Evolutionary conservation across 2,888 invertebrate genomes (phyloP).

Genomic region (Plebejus argus): DNA sequence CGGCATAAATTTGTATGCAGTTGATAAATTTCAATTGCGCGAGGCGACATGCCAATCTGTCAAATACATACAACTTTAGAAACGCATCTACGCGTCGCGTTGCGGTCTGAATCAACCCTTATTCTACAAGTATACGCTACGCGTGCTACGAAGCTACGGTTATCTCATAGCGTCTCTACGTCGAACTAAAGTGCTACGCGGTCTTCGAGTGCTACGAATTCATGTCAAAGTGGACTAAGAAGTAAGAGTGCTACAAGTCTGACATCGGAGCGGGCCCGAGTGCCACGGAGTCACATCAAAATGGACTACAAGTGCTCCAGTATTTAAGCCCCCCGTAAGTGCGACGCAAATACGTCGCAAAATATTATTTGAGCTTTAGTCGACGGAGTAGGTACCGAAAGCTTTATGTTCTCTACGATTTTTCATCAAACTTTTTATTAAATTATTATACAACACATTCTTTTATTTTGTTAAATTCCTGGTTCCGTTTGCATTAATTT

Average conservation of each 20-base stretch:
- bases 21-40: too few relatives aligned
- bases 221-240: conserved; percentile 12
- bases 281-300: not conserved
- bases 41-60: too few relatives aligned
- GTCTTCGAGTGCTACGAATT: conserved; percentile 13
- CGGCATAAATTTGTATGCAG: too few relatives aligned
- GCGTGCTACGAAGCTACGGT: not conserved
- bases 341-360: not conserved
- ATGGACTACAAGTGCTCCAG: not conserved
- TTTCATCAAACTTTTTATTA: not conserved
- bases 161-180: too few relatives aligned
- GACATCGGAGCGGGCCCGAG: not conserved
- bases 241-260: not conserved
- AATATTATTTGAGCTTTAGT: not conserved
- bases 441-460: not conserved
- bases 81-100: too few relatives aligned
- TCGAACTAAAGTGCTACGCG: conserved; percentile 4
- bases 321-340: not conserved
- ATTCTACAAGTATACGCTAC: not conserved
- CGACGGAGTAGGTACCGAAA: not conserved
- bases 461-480: not conserved
- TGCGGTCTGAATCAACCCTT: too few relatives aligned
- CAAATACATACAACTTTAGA: too few relatives aligned
- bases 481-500: not conserved
- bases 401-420: not conserved